Evolutionary conservation across 2,113 vertebrate species (phyloP), one percentile per base, ranked within the genome.

Genomic region (Conger conger): DNA sequence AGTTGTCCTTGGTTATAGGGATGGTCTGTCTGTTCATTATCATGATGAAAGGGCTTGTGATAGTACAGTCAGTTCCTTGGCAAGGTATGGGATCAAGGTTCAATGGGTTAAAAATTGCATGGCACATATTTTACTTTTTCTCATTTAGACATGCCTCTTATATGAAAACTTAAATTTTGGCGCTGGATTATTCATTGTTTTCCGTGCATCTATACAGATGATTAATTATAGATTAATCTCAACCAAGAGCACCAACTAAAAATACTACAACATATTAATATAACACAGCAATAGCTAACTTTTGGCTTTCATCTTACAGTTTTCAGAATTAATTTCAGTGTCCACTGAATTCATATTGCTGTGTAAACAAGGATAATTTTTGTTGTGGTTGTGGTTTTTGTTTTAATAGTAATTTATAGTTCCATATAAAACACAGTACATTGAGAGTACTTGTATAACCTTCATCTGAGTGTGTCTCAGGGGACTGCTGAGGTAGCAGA

Each of bases 1-100:
- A 33, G 40, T 73, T 83, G 35, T 73, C 82, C 54, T 38, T 83
- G 82, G 82, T 23, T 38, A 40, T 23, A 63, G 57, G 57, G 81
- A 30, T 82, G 81, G 23, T 38, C 60, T 83, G 36, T 83, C 81
- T 82, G 54, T 60, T 9, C 81, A 36, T 23, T 60, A 54, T 53
- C 33, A 54, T 33, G 40, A 54, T 81, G 80, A 81, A 54, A 81
- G 80, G 17, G n/a, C 35, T 23, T 16, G 33, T 73, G 68, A 73
- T 33, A 45, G 45, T 63, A 57, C 54, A 82, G 54, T 33, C 53
- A 60, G 50, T 60, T 57, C 81, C 53, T 60, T 33, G 18, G 30
- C 53, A 82, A 82, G 54, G 81, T 82, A 45, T 60, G 45, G 33
- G 35, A 53, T 60, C 54, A 82, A 60, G 50, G 53, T 60, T 18